phyloP scores from a whole-genome alignment of 2,113 vertebrate species.

The Saguinus imperator region DNA sequence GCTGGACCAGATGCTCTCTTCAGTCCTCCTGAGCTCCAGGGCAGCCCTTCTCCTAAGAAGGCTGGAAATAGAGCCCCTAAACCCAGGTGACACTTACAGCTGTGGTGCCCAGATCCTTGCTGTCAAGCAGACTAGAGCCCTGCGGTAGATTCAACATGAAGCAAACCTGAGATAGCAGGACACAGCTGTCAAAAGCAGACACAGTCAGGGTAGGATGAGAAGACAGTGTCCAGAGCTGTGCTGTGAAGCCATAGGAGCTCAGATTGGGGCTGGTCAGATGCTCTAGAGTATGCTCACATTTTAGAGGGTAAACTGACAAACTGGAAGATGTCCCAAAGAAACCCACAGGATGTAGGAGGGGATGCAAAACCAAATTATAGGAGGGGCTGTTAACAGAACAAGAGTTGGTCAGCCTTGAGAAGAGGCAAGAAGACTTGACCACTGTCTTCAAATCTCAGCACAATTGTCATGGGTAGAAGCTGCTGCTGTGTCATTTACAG shows the following conservation, averaged over 20 bases:
- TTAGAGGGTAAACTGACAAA: not conserved
- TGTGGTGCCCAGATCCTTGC: not conserved
- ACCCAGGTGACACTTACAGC: not conserved
- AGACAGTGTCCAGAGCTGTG: not conserved
- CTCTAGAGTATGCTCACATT: not conserved
- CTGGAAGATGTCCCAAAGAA: not conserved
- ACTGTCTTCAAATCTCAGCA: not conserved
- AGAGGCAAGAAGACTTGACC: not conserved
- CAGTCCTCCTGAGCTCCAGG: not conserved
- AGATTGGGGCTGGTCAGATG: not conserved
- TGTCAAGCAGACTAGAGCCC: not conserved
- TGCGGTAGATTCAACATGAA: not conserved
- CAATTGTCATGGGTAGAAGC: not conserved
- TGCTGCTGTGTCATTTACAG: not conserved
- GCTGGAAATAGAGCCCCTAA: not conserved
- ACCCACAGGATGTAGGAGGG: not conserved
- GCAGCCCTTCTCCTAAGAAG: not conserved
- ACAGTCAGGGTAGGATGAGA: not conserved
- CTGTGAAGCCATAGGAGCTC: not conserved
- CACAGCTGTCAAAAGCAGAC: not conserved
- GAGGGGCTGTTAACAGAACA: not conserved
- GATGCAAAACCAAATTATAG: not conserved
- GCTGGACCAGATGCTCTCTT: not conserved
- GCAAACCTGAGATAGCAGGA: not conserved
- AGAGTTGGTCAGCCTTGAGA: not conserved